Conservation (phyloP, 2,113 vertebrate genomes). For the Oncorhynchus masou region DNA sequence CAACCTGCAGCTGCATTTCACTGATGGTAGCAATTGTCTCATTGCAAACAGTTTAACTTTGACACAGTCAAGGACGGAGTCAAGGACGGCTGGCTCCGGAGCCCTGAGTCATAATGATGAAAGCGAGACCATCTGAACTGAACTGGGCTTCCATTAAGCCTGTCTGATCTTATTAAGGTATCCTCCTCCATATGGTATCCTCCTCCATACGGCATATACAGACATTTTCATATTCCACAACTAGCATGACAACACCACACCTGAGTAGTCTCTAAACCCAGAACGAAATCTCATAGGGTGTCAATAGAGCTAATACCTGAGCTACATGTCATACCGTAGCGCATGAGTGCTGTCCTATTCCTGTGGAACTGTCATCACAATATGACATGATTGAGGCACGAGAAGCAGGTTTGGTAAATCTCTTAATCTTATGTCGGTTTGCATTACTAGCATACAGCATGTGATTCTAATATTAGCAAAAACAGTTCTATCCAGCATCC, state of each 20-base stretch:
- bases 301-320: neutral
- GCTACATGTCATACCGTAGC: neutral
- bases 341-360: neutral
- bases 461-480: neutral
- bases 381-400: too few relatives aligned
- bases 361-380: too few relatives aligned
- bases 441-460: neutral
- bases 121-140: constrained; percentile 42
- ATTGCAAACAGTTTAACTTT: constrained; percentile 54
- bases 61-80: constrained; percentile 62
- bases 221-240: constrained; percentile 20
- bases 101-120: constrained; percentile 55
- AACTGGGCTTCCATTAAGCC: constrained; percentile 50
- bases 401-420: too few relatives aligned
- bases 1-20: constrained; percentile 38
- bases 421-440: neutral
- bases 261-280: neutral
- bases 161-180: constrained; percentile 49
- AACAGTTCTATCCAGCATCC: neutral
- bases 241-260: constrained; percentile 2
- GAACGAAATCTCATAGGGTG: neutral
- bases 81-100: constrained; percentile 32
- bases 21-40: constrained; percentile 53
- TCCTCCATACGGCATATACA: constrained; percentile 38
- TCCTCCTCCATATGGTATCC: constrained; percentile 36